phyloP scores from a whole-genome alignment of 2,888 invertebrate genomes.

The Mesorhabditis spiculigera region DNA sequence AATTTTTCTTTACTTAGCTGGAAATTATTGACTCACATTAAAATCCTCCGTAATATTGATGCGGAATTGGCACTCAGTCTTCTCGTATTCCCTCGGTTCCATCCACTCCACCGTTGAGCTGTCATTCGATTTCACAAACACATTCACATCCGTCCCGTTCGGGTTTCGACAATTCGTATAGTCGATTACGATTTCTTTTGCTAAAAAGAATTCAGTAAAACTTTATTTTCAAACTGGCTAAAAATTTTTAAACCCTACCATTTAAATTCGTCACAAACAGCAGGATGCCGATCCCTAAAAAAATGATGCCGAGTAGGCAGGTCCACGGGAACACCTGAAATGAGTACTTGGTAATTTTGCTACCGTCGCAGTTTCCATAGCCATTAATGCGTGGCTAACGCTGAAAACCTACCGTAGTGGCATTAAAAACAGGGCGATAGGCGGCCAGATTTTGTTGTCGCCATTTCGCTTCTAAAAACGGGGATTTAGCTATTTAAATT shows the following conservation, averaged over 20 bases:
- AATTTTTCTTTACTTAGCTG: background rate
- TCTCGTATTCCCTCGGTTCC: constrained; percentile 12
- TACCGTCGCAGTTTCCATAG: too few species aligned
- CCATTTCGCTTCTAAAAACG: constrained; percentile 28
- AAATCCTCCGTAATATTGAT: constrained; percentile 26
- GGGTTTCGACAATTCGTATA: constrained; percentile 36
- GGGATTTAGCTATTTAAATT: too few species aligned
- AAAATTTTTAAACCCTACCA: background rate
- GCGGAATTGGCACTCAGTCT: constrained; percentile 21
- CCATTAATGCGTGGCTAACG: background rate
- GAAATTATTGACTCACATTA: constrained; percentile 17
- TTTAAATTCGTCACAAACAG: background rate
- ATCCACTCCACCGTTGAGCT: background rate
- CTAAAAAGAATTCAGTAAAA: constrained; percentile 12
- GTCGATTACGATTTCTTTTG: constrained; percentile 29
- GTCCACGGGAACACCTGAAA: background rate
- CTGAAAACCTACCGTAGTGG: constrained; percentile 23
- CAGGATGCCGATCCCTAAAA: background rate
- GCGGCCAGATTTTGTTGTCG: constrained; percentile 39
- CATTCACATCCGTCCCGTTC: constrained; percentile 14
- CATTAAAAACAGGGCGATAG: constrained; percentile 32
- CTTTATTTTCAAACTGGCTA: too few species aligned
- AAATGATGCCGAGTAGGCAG: background rate
- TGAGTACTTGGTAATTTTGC: too few species aligned
- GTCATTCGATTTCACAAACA: background rate